Evolutionary conservation across 2,888 invertebrate species (phyloP), one percentile per base, ranked within the genome.

Genomic region (Omphaloscelis lunosa): DNA sequence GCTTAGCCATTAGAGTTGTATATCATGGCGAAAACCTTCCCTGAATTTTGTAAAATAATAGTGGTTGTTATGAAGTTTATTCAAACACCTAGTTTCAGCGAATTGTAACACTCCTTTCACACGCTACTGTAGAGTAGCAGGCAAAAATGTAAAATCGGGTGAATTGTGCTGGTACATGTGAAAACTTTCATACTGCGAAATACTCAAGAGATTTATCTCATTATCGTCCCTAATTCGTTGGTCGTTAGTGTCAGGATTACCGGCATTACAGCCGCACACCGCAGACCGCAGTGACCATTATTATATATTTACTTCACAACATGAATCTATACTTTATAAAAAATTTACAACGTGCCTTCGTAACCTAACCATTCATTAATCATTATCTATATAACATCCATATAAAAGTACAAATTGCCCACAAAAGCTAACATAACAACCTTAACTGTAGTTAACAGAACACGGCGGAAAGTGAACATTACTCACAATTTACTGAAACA

Each of bases 211-310:
- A 65, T 66, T 61, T 20, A 65, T 39, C 39, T 75, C 65, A 83
- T 75, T 75, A 80, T 29, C 65, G 39, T 34, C 45, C 1, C 69
- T 80, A 83, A 83, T 84, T 75, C n/a, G 51, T 17, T 23, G 61
- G 58, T 75, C 72, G 29, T 71, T 75, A 63, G 58, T 45, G 56
- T 61, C 39, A 59, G 71, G 34, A 59, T 56, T n/a, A 79, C 23
- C n/a, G 61, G 58, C 70, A 27, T 83, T 61, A 68, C 29, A 56
- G 39, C 34, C 41, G 29, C 66, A 39, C 11, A 66, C 85, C 82
- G 68, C 81, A 84, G n/a, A 84, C 85, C 85, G 20, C 82, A 69
- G 48, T 56, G 29, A 2, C 83, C 83, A n/a, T n/a, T n/a, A n/a
- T n/a, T n/a, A n/a, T n/a, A n/a, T n/a, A n/a, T n/a, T n/a, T n/a